Conservation (phyloP, 2,888 invertebrate genomes). For the Scotopteryx bipunctaria region DNA sequence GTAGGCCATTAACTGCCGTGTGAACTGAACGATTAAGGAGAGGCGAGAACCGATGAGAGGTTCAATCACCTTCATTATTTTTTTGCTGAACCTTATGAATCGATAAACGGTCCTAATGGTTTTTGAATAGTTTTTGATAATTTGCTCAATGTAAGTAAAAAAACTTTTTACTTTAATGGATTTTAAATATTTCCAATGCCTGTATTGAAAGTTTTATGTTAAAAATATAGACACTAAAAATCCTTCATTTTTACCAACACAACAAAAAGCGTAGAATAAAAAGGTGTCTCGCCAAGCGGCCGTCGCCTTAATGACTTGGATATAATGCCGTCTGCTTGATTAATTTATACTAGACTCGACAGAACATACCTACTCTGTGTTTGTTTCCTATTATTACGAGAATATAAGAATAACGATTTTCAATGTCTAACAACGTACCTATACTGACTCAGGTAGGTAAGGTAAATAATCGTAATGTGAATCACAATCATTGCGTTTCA, state of each 20-base stretch:
- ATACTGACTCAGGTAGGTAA: too few species aligned
- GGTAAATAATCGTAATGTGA: too few species aligned
- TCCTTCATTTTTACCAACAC: conserved; percentile 10
- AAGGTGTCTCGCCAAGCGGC: conserved; percentile 30
- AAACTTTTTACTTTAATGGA: too few species aligned
- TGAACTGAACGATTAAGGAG: conserved; percentile 35
- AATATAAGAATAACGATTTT: too few species aligned
- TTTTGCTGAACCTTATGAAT: conserved; percentile 12
- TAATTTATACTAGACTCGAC: conserved; percentile 29
- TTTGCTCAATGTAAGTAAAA: too few species aligned
- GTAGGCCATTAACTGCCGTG: conserved; percentile 58
- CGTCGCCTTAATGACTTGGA: conserved; percentile 34
- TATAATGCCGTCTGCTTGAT: conserved; percentile 35
- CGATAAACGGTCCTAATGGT: not conserved
- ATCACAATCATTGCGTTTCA: too few species aligned
- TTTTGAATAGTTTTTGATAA: conserved; percentile 7
- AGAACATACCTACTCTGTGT: conserved; percentile 4
- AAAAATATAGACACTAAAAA: conserved; percentile 8
- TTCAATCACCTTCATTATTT: conserved; percentile 26
- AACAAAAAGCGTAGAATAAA: conserved; percentile 15
- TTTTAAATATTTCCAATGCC: not conserved
- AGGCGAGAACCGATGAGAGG: conserved; percentile 21
- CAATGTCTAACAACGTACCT: not conserved
- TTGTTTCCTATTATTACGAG: not conserved
- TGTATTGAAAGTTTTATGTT: not conserved